Evolutionary conservation across 2,797 vertebrate species (phyloP).

Genomic region (Nyctalus aviator): DNA sequence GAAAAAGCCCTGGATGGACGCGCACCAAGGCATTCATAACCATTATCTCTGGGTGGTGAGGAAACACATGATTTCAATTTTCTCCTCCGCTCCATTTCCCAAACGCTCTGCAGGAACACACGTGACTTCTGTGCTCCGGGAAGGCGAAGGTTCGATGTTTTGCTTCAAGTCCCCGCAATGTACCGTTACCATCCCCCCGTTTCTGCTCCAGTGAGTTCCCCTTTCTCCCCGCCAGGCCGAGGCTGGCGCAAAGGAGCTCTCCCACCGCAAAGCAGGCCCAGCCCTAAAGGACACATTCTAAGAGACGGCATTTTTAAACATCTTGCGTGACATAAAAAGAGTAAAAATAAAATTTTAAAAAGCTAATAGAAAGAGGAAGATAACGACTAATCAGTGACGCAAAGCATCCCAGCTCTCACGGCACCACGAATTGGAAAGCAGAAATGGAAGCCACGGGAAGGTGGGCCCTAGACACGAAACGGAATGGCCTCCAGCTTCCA

Average conservation of each 20-base stretch:
- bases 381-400: background rate
- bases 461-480: background rate
- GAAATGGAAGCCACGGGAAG: background rate
- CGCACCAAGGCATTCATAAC: slow-evolving; percentile 31
- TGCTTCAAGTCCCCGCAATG: slow-evolving; percentile 26
- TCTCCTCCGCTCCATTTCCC: slow-evolving; percentile 23
- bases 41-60: slow-evolving; percentile 39
- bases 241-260: background rate
- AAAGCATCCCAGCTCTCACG: background rate
- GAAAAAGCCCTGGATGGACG: background rate
- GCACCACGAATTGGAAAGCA: background rate
- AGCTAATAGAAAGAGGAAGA: background rate
- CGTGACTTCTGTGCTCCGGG: background rate
- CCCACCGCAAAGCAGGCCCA: slow-evolving; percentile 2
- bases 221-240: slow-evolving; percentile 36
- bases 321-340: slow-evolving; percentile 9
- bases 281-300: slow-evolving; percentile 25
- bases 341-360: background rate
- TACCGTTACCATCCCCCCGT: background rate
- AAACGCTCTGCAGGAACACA: background rate
- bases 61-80: slow-evolving; percentile 44
- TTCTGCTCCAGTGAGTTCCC: slow-evolving; percentile 34
- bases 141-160: background rate
- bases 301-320: background rate
- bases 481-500: background rate